Percentiles rank a stretch among this genome's conserved stretches.
These are phyloP conservation scores for Tenthredo amoena DNA, from an alignment of 2,888 invertebrate species.

Conservation along the genomic window DNA sequence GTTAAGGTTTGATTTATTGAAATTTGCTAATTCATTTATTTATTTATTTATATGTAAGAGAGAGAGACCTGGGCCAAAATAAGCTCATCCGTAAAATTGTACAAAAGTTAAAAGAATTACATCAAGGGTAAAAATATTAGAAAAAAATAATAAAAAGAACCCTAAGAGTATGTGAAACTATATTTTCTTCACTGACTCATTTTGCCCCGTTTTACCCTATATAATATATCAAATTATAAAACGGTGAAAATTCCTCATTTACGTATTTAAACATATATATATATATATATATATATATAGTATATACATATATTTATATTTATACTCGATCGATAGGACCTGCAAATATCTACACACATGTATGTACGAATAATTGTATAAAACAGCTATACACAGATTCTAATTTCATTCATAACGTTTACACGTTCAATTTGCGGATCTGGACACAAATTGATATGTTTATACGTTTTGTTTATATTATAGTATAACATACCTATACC, in stretches of 20 bases:
- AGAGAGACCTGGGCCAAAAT: too few species aligned
- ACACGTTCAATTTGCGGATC: conserved; percentile 13
- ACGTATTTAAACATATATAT: too few species aligned
- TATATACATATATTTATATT: too few species aligned
- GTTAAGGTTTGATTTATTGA: too few species aligned
- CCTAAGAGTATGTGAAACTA: neutral
- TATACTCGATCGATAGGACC: neutral
- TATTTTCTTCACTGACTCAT: too few species aligned
- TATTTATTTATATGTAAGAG: too few species aligned
- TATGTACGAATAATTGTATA: neutral
- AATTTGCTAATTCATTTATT: too few species aligned
- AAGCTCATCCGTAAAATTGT: too few species aligned
- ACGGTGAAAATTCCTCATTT: too few species aligned
- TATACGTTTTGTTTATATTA: neutral
- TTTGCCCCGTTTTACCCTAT: too few species aligned
- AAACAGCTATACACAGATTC: neutral
- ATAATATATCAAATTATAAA: too few species aligned
- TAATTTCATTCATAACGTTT: conserved; percentile 13
- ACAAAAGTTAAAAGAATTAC: neutral
- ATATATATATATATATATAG: too few species aligned
- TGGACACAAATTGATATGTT: neutral
- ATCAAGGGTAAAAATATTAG: neutral
- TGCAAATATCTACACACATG: neutral
- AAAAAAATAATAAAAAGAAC: neutral
- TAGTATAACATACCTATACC: neutral